phyloP scores from a whole-genome alignment of 1,140 invertebrate species.

The Tyrophagus putrescentiae region DNA sequence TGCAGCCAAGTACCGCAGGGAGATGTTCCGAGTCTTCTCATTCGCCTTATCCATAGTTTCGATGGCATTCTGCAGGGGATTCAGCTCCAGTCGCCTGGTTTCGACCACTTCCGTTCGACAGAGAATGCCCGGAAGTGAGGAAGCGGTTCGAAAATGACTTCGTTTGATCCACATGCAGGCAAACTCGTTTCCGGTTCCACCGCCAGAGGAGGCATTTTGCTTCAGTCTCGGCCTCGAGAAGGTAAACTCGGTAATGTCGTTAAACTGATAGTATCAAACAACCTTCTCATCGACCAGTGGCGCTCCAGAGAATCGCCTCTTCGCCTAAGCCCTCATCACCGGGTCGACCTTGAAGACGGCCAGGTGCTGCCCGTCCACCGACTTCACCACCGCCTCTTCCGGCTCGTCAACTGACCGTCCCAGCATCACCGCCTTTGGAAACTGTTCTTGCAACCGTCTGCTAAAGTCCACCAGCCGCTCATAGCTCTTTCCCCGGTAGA shows the following conservation, averaged over 20 bases:
- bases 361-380: conserved; percentile 40
- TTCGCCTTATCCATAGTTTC: conserved; percentile 77
- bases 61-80: conserved; percentile 80
- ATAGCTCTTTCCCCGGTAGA: conserved; percentile 88
- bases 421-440: conserved; percentile 68
- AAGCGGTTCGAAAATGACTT: conserved; percentile 62
- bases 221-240: conserved; percentile 58
- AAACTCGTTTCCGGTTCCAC: conserved; percentile 42
- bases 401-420: conserved; percentile 38
- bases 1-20: conserved; percentile 46
- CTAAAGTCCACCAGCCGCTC: conserved; percentile 87
- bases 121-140: conserved; percentile 74
- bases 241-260: conserved; percentile 78
- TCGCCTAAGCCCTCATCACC: conserved; percentile 44
- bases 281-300: conserved; percentile 71
- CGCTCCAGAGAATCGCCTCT: conserved; percentile 29
- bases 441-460: conserved; percentile 76
- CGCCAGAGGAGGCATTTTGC: neutral
- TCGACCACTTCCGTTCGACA: conserved; percentile 82
- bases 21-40: conserved; percentile 52
- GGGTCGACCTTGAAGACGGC: conserved; percentile 92
- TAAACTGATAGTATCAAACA: conserved; percentile 70
- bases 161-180: conserved; percentile 87
- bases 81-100: conserved; percentile 58
- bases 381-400: neutral